Evolutionary conservation across 2,888 invertebrate species (phyloP).

Genomic region (Cantharis rufa): DNA sequence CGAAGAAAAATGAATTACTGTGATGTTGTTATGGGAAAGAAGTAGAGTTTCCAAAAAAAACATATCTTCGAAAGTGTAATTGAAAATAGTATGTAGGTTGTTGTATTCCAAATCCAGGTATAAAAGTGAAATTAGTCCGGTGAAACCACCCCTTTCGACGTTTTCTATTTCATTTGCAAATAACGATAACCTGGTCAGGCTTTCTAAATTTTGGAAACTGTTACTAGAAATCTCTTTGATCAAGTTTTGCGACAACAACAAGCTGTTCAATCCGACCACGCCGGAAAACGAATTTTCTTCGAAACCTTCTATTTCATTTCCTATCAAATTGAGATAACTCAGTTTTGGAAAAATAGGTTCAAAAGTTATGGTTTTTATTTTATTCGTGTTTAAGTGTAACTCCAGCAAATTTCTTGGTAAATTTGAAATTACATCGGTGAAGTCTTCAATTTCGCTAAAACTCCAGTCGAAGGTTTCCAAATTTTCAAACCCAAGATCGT

Average conservation of each 20-base stretch:
- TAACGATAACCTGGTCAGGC: slow-evolving; percentile 1
- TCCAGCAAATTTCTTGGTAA: neutral
- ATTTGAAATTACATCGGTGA: neutral
- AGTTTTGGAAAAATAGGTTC: neutral
- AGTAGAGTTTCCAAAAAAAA: slow-evolving; percentile 9
- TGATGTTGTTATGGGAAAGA: slow-evolving; percentile 4
- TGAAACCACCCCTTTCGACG: neutral
- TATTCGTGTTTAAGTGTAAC: neutral
- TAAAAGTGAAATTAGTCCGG: neutral
- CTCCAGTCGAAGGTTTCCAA: neutral
- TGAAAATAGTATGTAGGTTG: neutral
- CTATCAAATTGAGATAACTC: slow-evolving; percentile 1
- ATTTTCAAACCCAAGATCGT: neutral
- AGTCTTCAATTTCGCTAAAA: neutral
- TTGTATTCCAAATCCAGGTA: slow-evolving; percentile 16
- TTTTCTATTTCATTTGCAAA: neutral
- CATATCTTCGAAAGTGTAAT: neutral
- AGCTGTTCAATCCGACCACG: slow-evolving; percentile 1
- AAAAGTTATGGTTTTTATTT: neutral
- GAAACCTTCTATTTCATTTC: slow-evolving; percentile 5
- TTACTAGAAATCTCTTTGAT: neutral
- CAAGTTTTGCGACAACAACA: slow-evolving; percentile 8
- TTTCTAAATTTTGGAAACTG: slow-evolving; percentile 3
- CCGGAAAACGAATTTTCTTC: neutral
- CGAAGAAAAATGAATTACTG: neutral